Evolutionary conservation across 1,140 invertebrate species (phyloP).

Genomic region (Octopus bimaculoides): DNA sequence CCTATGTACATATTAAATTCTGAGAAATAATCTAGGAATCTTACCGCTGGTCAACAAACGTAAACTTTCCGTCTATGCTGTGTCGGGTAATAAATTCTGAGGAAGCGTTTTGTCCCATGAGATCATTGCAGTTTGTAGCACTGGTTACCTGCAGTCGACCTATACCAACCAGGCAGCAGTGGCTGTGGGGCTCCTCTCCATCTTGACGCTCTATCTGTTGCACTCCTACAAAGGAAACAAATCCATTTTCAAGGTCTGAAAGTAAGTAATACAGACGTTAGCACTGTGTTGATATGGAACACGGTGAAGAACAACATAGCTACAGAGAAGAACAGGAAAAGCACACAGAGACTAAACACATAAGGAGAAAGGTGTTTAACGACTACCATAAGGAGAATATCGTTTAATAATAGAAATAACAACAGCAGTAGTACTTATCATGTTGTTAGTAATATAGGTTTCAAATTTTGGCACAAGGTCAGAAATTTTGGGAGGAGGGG

Average conservation of each 20-base stretch:
- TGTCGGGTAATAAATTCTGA: conserved; percentile 93
- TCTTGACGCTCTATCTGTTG: conserved; percentile 73
- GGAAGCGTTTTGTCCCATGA: conserved; percentile 79
- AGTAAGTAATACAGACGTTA: background rate
- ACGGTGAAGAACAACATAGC: too few relatives aligned
- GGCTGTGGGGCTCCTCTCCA: conserved; percentile 72
- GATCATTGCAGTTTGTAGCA: conserved; percentile 87
- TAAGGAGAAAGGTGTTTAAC: too few relatives aligned
- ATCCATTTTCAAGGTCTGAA: conserved; percentile 8
- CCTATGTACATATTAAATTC: background rate
- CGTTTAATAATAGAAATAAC: too few relatives aligned
- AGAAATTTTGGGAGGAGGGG: too few relatives aligned
- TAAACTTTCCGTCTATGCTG: conserved; percentile 92
- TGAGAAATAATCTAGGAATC: background rate
- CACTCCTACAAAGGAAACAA: conserved; percentile 24
- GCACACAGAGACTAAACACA: too few relatives aligned
- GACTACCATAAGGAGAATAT: too few relatives aligned
- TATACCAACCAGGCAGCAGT: conserved; percentile 97
- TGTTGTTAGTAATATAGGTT: too few relatives aligned
- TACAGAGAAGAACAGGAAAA: too few relatives aligned
- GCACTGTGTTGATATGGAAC: too few relatives aligned
- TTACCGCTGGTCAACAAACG: conserved; percentile 93
- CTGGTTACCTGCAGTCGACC: conserved; percentile 94
- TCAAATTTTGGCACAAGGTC: too few relatives aligned
- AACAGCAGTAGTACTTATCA: too few relatives aligned